Percentiles rank a stretch among this genome's conserved stretches.
Conservation (phyloP, 2,888 invertebrate genomes). For the Andrena camellia region DNA sequence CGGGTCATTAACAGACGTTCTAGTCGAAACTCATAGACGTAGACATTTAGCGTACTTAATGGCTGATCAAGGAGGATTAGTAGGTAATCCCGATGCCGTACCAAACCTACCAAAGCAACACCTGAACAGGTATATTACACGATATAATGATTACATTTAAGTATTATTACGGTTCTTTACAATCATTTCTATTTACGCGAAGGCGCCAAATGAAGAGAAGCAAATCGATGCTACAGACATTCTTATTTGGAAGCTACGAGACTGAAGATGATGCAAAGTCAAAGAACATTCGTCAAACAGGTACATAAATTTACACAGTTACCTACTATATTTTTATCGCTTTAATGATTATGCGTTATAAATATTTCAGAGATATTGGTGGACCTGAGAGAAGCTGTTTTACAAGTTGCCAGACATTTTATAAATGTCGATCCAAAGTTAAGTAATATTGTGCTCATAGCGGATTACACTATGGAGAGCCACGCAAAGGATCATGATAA, state of each 20-base stretch:
- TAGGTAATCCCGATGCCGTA: constrained; percentile 95
- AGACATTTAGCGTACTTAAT: constrained; percentile 97
- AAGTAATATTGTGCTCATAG: constrained; percentile 92
- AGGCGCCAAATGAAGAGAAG: constrained; percentile 95
- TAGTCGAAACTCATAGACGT: constrained; percentile 95
- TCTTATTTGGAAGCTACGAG: constrained; percentile 93
- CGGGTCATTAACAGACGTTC: constrained; percentile 93
- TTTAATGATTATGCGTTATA: constrained; percentile 16
- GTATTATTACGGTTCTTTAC: constrained; percentile 17
- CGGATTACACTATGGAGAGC: constrained; percentile 98
- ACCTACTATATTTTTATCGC: background rate
- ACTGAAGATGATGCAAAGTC: constrained; percentile 94
- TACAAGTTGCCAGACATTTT: constrained; percentile 97
- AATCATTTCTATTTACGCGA: constrained; percentile 66
- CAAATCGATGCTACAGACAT: constrained; percentile 95
- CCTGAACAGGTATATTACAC: constrained; percentile 87
- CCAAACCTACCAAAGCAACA: constrained; percentile 98
- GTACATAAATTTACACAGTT: constrained; percentile 71
- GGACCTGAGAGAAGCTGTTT: constrained; percentile 97
- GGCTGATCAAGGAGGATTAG: constrained; percentile 97
- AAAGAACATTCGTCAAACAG: constrained; percentile 98
- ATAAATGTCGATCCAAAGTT: constrained; percentile 96
- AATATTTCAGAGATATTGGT: constrained; percentile 92
- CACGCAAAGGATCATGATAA: constrained; percentile 97
- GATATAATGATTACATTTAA: constrained; percentile 5